Evolutionary conservation across 2,797 vertebrate species (phyloP).

Genomic region (Oreochromis grahami): DNA sequence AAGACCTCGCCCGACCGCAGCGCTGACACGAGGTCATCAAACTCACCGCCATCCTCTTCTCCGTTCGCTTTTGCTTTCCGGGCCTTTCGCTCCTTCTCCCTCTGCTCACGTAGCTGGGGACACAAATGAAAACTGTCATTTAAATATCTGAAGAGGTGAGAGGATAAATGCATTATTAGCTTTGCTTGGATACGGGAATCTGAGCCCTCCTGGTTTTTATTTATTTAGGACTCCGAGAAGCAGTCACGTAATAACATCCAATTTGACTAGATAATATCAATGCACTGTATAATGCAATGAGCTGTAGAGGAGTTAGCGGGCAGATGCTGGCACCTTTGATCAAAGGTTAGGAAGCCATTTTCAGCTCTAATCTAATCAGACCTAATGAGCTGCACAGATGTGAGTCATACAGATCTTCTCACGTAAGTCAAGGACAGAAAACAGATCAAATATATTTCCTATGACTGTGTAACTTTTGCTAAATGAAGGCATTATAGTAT

Average conservation of each 20-base stretch:
- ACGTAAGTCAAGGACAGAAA: not conserved
- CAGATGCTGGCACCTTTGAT: not conserved
- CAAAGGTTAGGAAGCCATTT: not conserved
- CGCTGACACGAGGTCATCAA: slow-evolving; percentile 96
- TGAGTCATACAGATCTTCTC: not conserved
- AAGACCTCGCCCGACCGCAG: slow-evolving; percentile 97
- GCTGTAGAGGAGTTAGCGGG: not conserved
- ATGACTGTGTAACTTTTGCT: not conserved
- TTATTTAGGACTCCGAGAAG: not conserved
- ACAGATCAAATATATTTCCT: not conserved
- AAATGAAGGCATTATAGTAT: not conserved
- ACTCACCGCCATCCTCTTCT: slow-evolving; percentile 92
- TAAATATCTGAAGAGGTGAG: not conserved
- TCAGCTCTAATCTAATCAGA: not conserved
- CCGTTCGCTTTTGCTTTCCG: slow-evolving; percentile 91
- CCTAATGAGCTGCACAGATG: not conserved
- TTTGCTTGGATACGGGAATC: not conserved
- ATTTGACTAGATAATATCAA: not conserved
- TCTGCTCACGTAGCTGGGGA: slow-evolving; percentile 92
- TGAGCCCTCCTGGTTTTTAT: not conserved
- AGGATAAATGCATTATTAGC: not conserved
- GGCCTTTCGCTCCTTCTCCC: slow-evolving; percentile 90
- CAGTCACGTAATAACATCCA: not conserved
- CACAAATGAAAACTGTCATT: not conserved
- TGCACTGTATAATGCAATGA: not conserved